Evolutionary conservation across 2,113 vertebrate species (phyloP).

Genomic region (Antidorcas marsupialis): DNA sequence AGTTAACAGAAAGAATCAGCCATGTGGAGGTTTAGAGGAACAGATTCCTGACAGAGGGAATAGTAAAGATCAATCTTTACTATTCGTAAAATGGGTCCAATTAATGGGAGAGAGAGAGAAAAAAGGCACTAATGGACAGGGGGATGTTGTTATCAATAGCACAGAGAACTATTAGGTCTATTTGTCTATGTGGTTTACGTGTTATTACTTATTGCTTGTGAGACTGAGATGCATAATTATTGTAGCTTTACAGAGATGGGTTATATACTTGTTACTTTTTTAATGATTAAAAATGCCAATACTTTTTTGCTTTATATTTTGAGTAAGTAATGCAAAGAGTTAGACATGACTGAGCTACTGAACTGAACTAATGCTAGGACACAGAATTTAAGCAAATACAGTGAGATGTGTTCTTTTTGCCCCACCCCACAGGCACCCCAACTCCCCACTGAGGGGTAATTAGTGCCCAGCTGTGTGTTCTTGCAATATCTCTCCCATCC

Average conservation of each 20-base stretch:
- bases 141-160: background rate
- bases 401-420: background rate
- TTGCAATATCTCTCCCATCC: background rate
- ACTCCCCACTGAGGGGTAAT: background rate
- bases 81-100: background rate
- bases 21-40: background rate
- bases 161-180: background rate
- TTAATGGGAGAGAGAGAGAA: background rate
- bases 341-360: background rate
- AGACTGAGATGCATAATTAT: background rate
- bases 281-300: background rate
- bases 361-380: background rate
- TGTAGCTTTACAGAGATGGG: background rate
- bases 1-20: background rate
- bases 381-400: background rate
- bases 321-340: background rate
- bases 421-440: background rate
- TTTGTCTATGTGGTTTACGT: background rate
- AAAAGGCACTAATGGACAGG: background rate
- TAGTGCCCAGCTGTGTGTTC: background rate
- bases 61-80: background rate
- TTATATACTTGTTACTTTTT: background rate
- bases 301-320: background rate
- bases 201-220: background rate
- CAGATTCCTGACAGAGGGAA: background rate